phyloP scores from a whole-genome alignment of 2,113 vertebrate genomes.

The Diadophis punctatus region DNA sequence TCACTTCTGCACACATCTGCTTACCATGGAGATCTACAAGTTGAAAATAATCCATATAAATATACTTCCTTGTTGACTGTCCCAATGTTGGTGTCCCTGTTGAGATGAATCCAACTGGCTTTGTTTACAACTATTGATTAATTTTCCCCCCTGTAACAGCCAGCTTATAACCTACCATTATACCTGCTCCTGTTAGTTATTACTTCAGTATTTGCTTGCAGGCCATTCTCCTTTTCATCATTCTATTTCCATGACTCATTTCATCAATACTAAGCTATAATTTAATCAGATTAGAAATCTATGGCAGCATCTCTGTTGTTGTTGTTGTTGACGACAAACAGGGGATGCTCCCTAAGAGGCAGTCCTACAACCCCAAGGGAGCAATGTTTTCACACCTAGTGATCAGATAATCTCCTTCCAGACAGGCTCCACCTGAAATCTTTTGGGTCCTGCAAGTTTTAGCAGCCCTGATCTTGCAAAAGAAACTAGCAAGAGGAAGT shows the following conservation, averaged over 20 bases:
- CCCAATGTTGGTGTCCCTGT: neutral
- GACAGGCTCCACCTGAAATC: neutral
- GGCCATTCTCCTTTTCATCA: neutral
- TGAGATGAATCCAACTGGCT: neutral
- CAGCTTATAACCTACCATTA: neutral
- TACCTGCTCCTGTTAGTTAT: neutral
- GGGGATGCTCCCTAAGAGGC: neutral
- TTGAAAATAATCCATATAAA: neutral
- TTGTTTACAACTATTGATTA: neutral
- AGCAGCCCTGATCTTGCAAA: neutral
- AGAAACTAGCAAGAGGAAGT: neutral
- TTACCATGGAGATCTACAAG: neutral
- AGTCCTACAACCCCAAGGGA: neutral
- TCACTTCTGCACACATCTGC: neutral
- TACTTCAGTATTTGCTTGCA: neutral
- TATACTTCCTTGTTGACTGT: neutral
- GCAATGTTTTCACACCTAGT: neutral
- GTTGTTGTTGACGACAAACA: neutral
- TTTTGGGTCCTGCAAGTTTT: neutral
- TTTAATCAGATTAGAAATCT: neutral
- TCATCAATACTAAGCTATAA: neutral
- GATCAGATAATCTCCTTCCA: neutral
- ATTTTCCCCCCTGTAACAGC: neutral
- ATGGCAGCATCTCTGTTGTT: neutral
- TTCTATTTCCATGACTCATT: neutral